Base-by-base conservation (phyloP, 2,888 invertebrate species). In the Cryptophagus acutangulus region DNA sequence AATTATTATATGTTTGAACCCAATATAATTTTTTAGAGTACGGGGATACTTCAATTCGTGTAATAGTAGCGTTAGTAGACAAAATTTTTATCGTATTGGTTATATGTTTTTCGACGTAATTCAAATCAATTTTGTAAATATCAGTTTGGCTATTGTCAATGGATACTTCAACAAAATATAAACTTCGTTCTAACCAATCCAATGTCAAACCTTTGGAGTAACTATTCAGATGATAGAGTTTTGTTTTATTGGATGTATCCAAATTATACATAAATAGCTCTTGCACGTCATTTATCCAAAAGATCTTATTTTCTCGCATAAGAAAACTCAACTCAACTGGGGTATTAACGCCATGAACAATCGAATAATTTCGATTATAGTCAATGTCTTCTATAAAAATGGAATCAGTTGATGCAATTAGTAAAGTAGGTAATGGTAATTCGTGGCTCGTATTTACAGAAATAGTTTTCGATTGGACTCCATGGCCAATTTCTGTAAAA, bases 181-280 rank as follows among this genome's bases (percentile, higher is more conserved):
- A 71, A 31, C 82, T 80, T 34, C 91, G 76, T 34, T 85, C 81
- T 29, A 94, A 78, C 94, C 94, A 95, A 68, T 95, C 93, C 1
- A 90, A 74, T 1, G 86, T 80, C 16, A 94, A 68, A 43, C 85
- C 81, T 6, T 77, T 65, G 0, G 77, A 78, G 17, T 75, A 75
- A n/a, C 74, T 74, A 18, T 75, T 73, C 41, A 82, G 63, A 8
- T 75, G 71, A 1, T 75, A 66, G 20, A 83, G 70, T 59, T 79
- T 79, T 0, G 71, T 70, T 2, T 71, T 67, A 50, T 70, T 77
- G 46, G 70, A 71, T 9, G 76, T 78, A 38, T 74, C 73, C 16
- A 78, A 70, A 48, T 76, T 72, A 1, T 79, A 78, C 15, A 77
- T 76, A 51, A 83, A 78, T 43, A 87, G 67, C 63, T 85, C 82